Base-by-base conservation (phyloP, 2,797 vertebrate species). In the Pipistrellus pipistrellus region DNA sequence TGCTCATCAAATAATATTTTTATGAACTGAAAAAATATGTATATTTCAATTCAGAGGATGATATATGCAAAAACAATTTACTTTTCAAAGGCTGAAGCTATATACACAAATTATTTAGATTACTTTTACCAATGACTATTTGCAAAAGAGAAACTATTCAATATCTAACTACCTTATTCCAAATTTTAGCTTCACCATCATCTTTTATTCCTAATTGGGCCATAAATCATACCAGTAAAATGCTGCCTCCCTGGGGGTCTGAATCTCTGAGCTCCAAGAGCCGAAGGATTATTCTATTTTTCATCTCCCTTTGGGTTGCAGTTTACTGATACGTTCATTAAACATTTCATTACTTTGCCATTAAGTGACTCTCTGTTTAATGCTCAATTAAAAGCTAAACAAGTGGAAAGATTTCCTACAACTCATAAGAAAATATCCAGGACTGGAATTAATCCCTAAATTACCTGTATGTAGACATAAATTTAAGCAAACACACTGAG, bases 261-360 rank as follows among this genome's bases (percentile, higher is more conserved):
- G 55, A 64, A 85, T 90, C 64, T 38, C 21, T 66, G 46, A 76
- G 18, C 66, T 94, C 89, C 44, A 11, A 94, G 20, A 97, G 48
- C 38, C 38, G 27, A 77, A 84, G 64, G 90, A 96, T 96, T 95
- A 96, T 90, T 93, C 81, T 94, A 85, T 90, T 88, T 96, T 95
- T 95, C 84, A 94, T 68, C 68, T 97, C 93, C 90, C 91, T 91
- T 90, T 81, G 71, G 85, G 94, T 93, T 97, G 95, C 80, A 69
- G 73, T 75, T 97, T 90, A 96, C 88, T 93, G 90, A 95, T 95
- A 95, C 95, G 96, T 97, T 96, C 91, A 95, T 92, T 93, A 97
- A 96, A 96, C 91, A 95, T 93, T 97, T 96, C 96, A 97, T 97
- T 96, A 95, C 73, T 95, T 66, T 66, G 44, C 57, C 59, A 46